These are phyloP conservation scores for Netelia fuscicornis DNA, from an alignment of 2,888 invertebrate species.

Conservation along the genomic window DNA sequence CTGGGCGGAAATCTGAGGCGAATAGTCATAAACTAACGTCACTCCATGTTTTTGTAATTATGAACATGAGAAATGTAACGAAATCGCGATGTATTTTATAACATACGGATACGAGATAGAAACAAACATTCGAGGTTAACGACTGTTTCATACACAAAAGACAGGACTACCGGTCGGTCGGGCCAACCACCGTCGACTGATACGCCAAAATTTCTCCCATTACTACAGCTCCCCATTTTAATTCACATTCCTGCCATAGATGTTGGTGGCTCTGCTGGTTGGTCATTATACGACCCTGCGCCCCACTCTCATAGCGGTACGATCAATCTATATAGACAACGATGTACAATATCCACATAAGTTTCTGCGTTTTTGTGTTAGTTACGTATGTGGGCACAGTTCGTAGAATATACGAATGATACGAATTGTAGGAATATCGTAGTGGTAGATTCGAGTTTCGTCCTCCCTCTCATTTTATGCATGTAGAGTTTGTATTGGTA, in stretches of 20 bases:
- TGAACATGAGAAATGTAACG: conserved; percentile 3
- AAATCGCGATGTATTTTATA: conserved; percentile 15
- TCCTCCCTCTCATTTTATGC: background rate
- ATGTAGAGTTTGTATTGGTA: background rate
- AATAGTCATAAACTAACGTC: conserved; percentile 23
- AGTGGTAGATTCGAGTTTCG: background rate
- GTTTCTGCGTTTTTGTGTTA: background rate
- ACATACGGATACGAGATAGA: conserved; percentile 25
- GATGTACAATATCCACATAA: background rate
- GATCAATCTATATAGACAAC: background rate
- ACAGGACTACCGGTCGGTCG: conserved; percentile 51
- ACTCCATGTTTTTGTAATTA: conserved; percentile 19
- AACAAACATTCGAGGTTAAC: conserved; percentile 22
- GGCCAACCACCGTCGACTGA: conserved; percentile 62
- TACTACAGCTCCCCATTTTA: conserved; percentile 43
- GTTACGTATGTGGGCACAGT: background rate
- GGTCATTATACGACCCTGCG: conserved; percentile 43
- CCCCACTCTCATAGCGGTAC: background rate
- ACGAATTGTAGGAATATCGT: background rate
- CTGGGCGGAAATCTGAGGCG: conserved; percentile 11
- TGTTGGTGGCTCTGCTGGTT: conserved; percentile 47
- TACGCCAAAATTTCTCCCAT: conserved; percentile 56
- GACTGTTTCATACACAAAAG: background rate
- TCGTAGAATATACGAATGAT: background rate
- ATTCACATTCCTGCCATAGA: conserved; percentile 56